Percentiles rank a stretch among this genome's conserved stretches.
These are phyloP conservation scores for Athene cunicularia DNA, from an alignment of 2,113 vertebrate species.

Conservation along the genomic window DNA sequence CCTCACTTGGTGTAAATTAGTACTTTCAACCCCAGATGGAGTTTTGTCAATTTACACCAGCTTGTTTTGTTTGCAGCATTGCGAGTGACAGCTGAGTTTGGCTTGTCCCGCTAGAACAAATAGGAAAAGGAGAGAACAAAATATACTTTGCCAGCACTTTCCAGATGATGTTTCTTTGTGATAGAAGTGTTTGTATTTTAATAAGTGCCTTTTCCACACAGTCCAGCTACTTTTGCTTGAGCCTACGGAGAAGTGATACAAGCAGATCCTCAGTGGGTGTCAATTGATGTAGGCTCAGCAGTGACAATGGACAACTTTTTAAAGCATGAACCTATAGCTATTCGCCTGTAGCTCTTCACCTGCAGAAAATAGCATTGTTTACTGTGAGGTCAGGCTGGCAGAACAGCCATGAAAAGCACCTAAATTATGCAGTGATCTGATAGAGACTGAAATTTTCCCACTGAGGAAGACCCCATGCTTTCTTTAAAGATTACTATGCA, in stretches of 20 bases:
- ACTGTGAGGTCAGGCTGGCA: background rate
- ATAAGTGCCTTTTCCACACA: background rate
- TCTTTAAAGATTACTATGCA: background rate
- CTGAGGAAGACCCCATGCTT: background rate
- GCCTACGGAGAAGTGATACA: background rate
- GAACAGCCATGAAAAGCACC: background rate
- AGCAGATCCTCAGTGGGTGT: background rate
- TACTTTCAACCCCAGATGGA: background rate
- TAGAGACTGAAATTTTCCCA: background rate
- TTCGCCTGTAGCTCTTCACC: background rate
- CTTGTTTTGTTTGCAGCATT: slow-evolving; percentile 12
- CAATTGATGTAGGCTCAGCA: background rate
- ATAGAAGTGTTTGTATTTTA: background rate
- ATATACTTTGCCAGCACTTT: slow-evolving; percentile 7
- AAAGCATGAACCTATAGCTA: background rate
- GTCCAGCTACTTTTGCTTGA: background rate
- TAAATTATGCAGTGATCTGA: background rate
- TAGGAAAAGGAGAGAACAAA: slow-evolving; percentile 5
- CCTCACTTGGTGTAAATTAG: background rate
- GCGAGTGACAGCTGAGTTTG: slow-evolving; percentile 29
- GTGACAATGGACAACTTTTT: background rate
- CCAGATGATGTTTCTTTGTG: slow-evolving; percentile 8
- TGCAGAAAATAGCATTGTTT: background rate
- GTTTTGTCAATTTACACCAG: background rate
- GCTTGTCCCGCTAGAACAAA: slow-evolving; percentile 26